These are phyloP conservation scores for Scrobipalpa costella DNA, from an alignment of 2,888 invertebrate genomes.

Conservation along the genomic window DNA sequence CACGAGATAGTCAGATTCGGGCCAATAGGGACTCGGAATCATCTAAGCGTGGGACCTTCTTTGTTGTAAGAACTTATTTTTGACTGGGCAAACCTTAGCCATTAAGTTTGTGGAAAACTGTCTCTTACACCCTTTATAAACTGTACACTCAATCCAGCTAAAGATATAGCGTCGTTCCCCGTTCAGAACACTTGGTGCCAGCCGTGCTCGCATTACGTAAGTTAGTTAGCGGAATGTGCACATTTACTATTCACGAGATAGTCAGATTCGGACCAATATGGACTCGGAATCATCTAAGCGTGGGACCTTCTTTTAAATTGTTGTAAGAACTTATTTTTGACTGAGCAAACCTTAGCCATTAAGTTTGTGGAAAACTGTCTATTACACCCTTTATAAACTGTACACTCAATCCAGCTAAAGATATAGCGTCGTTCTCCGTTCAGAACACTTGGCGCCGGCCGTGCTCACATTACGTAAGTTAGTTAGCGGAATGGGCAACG, in stretches of 20 bases:
- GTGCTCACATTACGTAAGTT: constrained; percentile 19
- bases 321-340: too few species aligned
- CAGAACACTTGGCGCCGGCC: constrained; percentile 7
- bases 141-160: neutral
- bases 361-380: neutral
- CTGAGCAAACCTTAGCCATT: too few species aligned
- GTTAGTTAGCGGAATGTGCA: too few species aligned
- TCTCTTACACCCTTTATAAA: neutral
- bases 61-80: too few species aligned
- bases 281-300: too few species aligned
- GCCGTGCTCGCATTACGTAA: neutral
- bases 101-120: neutral
- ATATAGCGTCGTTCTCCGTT: neutral
- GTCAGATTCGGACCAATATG: neutral
- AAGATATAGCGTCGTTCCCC: neutral
- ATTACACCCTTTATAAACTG: neutral
- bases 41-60: too few species aligned
- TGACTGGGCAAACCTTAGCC: too few species aligned
- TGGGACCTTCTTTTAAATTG: too few species aligned
- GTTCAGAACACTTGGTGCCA: neutral
- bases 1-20: neutral
- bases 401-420: neutral
- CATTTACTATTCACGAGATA: neutral
- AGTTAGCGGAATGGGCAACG: constrained; percentile 17
- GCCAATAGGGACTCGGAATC: neutral